phyloP scores from a whole-genome alignment of 2,888 invertebrate species.

The Thymelicus acteon region DNA sequence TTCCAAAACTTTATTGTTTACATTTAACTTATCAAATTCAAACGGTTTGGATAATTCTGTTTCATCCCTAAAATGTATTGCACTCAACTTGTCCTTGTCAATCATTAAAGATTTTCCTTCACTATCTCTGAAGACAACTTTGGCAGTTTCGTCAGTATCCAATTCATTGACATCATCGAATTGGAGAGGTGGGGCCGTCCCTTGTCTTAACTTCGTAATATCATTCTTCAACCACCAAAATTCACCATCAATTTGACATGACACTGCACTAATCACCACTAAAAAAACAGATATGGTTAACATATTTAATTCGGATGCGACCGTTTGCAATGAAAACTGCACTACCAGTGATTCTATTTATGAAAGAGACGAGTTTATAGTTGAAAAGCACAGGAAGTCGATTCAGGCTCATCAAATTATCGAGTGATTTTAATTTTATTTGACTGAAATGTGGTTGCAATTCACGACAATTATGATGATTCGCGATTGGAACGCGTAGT shows the following conservation, averaged over 20 bases:
- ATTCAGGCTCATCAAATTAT: constrained; percentile 60
- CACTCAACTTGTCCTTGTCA: constrained; percentile 37
- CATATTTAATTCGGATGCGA: constrained; percentile 51
- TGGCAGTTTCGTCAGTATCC: constrained; percentile 70
- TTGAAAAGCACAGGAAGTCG: constrained; percentile 68
- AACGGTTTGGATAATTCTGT: constrained; percentile 36
- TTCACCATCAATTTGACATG: constrained; percentile 68
- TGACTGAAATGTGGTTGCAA: constrained; percentile 56
- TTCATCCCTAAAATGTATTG: constrained; percentile 46
- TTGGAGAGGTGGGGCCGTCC: constrained; percentile 55
- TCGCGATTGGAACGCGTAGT: constrained; percentile 52
- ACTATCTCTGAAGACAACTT: constrained; percentile 60
- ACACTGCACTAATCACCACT: constrained; percentile 51
- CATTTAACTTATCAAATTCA: constrained; percentile 14
- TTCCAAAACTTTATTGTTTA: constrained; percentile 37
- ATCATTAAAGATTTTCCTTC: constrained; percentile 3
- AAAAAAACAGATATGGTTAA: constrained; percentile 46
- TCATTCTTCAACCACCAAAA: constrained; percentile 77
- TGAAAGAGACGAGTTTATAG: constrained; percentile 48
- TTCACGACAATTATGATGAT: constrained; percentile 62
- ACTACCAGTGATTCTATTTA: constrained; percentile 27
- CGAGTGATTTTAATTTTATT: constrained; percentile 60
- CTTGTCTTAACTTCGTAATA: constrained; percentile 54
- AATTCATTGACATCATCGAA: constrained; percentile 65
- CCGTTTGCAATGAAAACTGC: constrained; percentile 41